Evolutionary conservation across 2,888 invertebrate genomes (phyloP).

Genomic region (Amiota mariae): DNA sequence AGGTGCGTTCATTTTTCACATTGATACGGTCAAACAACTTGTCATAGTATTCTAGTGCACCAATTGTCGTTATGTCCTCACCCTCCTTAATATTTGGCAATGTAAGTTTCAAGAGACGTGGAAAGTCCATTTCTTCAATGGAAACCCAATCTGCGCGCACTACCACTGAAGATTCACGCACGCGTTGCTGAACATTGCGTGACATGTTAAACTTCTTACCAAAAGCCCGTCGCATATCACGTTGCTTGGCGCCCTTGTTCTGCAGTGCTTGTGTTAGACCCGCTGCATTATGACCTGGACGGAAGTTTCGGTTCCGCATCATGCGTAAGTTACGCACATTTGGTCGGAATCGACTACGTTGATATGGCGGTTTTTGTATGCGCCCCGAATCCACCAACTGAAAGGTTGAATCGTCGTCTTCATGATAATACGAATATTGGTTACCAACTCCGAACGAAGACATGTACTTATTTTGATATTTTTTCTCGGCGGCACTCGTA

Average conservation of each 20-base stretch:
- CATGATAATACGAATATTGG: slow-evolving; percentile 98
- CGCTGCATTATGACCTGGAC: background rate
- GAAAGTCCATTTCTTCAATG: slow-evolving; percentile 99
- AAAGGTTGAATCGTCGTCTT: slow-evolving; percentile 98
- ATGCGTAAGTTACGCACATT: slow-evolving; percentile 78
- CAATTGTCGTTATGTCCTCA: slow-evolving; percentile 88
- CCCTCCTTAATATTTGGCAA: slow-evolving; percentile 92
- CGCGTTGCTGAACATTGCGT: slow-evolving; percentile 89
- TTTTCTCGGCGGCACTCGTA: slow-evolving; percentile 91
- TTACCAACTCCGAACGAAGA: slow-evolving; percentile 95
- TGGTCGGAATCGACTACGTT: slow-evolving; percentile 90
- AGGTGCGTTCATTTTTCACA: slow-evolving; percentile 93
- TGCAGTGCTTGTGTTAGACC: slow-evolving; percentile 78
- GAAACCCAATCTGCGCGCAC: slow-evolving; percentile 97
- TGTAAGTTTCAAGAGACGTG: slow-evolving; percentile 92
- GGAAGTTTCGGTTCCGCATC: background rate
- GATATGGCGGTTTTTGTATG: slow-evolving; percentile 91
- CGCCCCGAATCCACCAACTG: slow-evolving; percentile 97
- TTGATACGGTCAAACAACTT: slow-evolving; percentile 97
- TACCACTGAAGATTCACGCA: slow-evolving; percentile 96
- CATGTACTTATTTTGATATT: slow-evolving; percentile 93
- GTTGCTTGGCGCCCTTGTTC: slow-evolving; percentile 86
- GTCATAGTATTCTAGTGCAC: slow-evolving; percentile 97
- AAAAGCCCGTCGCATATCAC: slow-evolving; percentile 82
- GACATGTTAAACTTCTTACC: slow-evolving; percentile 87